Base-by-base conservation (phyloP, 2,888 invertebrate species). In the Ametastegia equiseti region DNA sequence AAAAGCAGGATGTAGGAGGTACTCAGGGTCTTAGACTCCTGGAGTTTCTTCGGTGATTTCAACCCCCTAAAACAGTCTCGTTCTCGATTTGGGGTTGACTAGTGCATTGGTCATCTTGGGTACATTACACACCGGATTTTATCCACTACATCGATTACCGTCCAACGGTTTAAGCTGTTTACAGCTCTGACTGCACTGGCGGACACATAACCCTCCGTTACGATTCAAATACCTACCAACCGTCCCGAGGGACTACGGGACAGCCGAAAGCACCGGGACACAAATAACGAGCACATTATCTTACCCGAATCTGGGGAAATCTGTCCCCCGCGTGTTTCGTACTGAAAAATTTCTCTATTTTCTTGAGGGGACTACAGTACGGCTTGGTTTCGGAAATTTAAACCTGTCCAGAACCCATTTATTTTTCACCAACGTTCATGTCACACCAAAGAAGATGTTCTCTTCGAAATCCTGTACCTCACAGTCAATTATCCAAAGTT, bases 111-210 rank as follows among this genome's bases (percentile, higher is more conserved):
- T 23, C 3, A 23, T 11, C 23, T 3, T 11, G 23, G 30, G 30
- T 30, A 60, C 30, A 60, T 60, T 30, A 30, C 15, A 15, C 60
- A 2, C 60, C 30, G 30, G 60, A 30, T 60, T 60, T 30, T 60
- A 30, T 30, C 30, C 30, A 30, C 30, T 0, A 30, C 60, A 60
- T 60, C 60, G 60, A 60, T 60, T 30, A 60, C 30, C 15, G 30
- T 60, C 60, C 27, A 60, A n/a, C n/a, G 15, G 60, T 30, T 60
- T 60, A 60, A 27, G 60, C 60, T 60, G 60, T 60, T 60, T 60
- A 60, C 60, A 60, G 60, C 60, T 60, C 60, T 30, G 30, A 60
- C 30, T 60, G 30, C 5, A 60, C n/a, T n/a, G n/a, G n/a, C n/a
- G n/a, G 30, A 15, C 60, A 60, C 60, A 60, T 60, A 60, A 60